phyloP scores from a whole-genome alignment of 2,113 vertebrate species.

The Columba livia region DNA sequence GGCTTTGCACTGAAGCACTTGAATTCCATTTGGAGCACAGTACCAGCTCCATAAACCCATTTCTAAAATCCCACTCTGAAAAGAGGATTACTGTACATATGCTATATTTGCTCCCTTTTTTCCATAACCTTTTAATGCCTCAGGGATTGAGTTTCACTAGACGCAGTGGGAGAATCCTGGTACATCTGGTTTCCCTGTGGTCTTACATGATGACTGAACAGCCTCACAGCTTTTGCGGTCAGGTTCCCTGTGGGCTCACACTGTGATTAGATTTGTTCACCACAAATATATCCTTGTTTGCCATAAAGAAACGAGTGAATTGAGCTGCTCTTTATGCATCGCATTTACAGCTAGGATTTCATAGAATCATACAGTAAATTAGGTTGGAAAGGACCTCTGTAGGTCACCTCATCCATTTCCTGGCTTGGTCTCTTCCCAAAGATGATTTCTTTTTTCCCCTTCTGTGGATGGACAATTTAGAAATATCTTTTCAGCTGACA shows the following conservation, averaged over 20 bases:
- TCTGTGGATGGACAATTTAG: background rate
- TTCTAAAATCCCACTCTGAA: slow-evolving; percentile 25
- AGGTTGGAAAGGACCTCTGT: slow-evolving; percentile 48
- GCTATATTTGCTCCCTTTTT: slow-evolving; percentile 56
- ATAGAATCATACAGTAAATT: slow-evolving; percentile 59
- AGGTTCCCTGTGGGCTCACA: slow-evolving; percentile 61
- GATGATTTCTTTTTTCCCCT: background rate
- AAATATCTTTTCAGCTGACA: background rate
- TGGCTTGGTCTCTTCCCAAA: background rate
- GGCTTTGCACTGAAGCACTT: slow-evolving; percentile 6
- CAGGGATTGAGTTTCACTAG: slow-evolving; percentile 53
- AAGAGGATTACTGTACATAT: slow-evolving; percentile 55
- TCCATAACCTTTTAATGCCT: slow-evolving; percentile 60
- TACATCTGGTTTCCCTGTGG: slow-evolving; percentile 72
- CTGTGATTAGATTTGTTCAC: slow-evolving; percentile 69
- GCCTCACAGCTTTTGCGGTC: slow-evolving; percentile 62
- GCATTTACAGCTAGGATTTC: slow-evolving; percentile 41
- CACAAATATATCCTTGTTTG: slow-evolving; percentile 61
- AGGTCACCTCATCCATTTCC: slow-evolving; percentile 27
- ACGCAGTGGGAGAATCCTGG: slow-evolving; percentile 63
- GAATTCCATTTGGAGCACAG: slow-evolving; percentile 30
- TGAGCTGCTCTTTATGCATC: slow-evolving; percentile 37
- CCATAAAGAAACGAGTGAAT: slow-evolving; percentile 4
- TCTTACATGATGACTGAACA: slow-evolving; percentile 70
- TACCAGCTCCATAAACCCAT: slow-evolving; percentile 3